Percentiles rank a stretch among this genome's conserved stretches.
Conservation (phyloP, 1,140 invertebrate species). For the Drosophila jambulina region DNA sequence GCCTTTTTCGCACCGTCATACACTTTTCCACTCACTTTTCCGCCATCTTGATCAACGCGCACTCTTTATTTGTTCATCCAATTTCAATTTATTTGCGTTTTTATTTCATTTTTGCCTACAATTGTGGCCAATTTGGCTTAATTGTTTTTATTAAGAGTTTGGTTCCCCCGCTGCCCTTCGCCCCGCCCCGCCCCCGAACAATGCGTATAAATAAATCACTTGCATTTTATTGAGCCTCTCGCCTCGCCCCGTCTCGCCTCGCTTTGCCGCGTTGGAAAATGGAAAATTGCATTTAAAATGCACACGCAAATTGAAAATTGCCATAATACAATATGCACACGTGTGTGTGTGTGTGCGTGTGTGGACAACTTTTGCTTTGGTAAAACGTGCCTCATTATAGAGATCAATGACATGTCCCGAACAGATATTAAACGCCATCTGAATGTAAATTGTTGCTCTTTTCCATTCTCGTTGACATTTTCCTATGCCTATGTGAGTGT, state of each 20-base stretch:
- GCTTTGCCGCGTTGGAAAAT: constrained; percentile 15
- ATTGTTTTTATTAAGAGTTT: constrained; percentile 72
- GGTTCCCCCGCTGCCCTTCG: constrained; percentile 1
- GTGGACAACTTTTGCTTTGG: constrained; percentile 33
- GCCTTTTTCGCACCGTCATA: constrained; percentile 15
- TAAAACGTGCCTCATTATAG: constrained; percentile 55
- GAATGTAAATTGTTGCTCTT: constrained; percentile 70
- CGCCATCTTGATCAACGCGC: constrained; percentile 21
- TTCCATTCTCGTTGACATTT: constrained; percentile 24
- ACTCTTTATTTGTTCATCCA: constrained; percentile 19
- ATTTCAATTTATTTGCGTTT: constrained; percentile 39
- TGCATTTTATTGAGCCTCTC: constrained; percentile 63
- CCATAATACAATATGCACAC: constrained; percentile 41
- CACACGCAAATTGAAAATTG: constrained; percentile 53
- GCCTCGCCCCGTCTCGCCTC: not conserved
- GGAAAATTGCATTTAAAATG: constrained; percentile 76
- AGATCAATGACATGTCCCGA: constrained; percentile 60
- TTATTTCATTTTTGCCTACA: constrained; percentile 53
- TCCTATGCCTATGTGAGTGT: not conserved
- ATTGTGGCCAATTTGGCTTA: constrained; percentile 70
- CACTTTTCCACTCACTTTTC: constrained; percentile 28
- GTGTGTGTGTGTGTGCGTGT: constrained; percentile 1
- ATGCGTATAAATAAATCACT: constrained; percentile 77
- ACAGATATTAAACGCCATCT: constrained; percentile 47
- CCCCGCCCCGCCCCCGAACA: constrained; percentile 26